phyloP scores from a whole-genome alignment of 2,888 invertebrate species.

The Portevinia maculata region DNA sequence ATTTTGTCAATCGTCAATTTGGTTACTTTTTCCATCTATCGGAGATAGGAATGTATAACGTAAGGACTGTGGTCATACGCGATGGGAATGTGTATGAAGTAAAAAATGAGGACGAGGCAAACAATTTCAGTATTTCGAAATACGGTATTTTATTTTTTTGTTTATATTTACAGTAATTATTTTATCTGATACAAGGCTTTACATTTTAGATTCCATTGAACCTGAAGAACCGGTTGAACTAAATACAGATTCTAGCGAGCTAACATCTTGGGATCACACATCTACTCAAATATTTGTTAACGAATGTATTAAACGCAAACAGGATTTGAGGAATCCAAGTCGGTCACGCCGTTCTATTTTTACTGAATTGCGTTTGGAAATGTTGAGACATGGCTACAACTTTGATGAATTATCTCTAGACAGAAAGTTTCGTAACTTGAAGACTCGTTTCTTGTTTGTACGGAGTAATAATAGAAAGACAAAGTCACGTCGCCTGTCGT shows the following conservation, averaged over 20 bases:
- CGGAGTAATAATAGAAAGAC: neutral
- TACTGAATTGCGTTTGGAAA: constrained; percentile 12
- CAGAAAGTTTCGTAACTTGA: constrained; percentile 31
- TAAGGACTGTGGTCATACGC: neutral
- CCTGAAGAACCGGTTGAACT: neutral
- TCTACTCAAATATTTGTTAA: constrained; percentile 13
- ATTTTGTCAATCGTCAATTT: too few relatives aligned
- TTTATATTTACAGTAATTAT: too few relatives aligned
- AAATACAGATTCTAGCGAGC: neutral
- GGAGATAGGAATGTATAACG: too few relatives aligned
- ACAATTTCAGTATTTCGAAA: too few relatives aligned
- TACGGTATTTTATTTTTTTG: neutral
- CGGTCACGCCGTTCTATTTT: neutral
- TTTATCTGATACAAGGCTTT: too few relatives aligned
- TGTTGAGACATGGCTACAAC: constrained; percentile 14
- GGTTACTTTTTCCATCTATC: too few relatives aligned
- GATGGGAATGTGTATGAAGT: constrained; percentile 6
- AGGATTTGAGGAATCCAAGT: neutral
- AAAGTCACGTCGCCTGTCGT: neutral
- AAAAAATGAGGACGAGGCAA: neutral
- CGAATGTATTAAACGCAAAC: constrained; percentile 19
- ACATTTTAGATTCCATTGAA: neutral
- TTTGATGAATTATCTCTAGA: neutral
- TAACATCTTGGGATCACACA: neutral
- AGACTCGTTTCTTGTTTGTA: constrained; percentile 2